phyloP scores from a whole-genome alignment of 2,113 vertebrate species.

The human region DNA sequence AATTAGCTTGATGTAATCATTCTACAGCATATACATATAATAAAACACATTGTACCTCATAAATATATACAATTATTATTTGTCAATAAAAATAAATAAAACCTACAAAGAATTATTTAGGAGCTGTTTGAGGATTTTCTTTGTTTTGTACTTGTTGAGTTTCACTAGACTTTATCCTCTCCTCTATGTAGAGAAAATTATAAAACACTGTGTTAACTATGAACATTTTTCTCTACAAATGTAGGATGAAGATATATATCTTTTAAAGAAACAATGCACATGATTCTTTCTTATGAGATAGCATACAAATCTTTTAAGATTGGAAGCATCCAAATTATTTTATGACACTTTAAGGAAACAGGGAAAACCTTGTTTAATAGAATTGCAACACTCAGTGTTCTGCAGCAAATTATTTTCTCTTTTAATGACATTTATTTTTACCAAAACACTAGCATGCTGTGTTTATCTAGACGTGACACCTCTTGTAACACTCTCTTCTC shows the following conservation, averaged over 20 bases:
- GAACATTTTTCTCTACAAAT: slow-evolving; percentile 38
- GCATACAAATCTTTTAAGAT: background rate
- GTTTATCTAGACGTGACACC: background rate
- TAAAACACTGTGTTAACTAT: accelerated
- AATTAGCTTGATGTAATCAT: background rate
- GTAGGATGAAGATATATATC: background rate
- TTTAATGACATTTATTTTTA: background rate
- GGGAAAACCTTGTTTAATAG: background rate
- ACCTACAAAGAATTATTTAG: background rate
- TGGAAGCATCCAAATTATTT: background rate
- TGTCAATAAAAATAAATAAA: background rate
- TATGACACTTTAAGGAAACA: background rate
- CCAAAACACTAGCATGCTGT: background rate
- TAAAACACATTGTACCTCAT: background rate
- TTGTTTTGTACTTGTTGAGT: background rate
- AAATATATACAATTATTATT: background rate
- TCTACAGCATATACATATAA: background rate
- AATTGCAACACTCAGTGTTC: background rate
- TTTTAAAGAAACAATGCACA: slow-evolving; percentile 2
- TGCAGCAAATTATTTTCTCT: background rate
- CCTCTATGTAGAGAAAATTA: background rate
- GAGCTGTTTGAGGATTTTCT: background rate
- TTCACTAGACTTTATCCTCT: background rate
- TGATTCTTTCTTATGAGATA: background rate
- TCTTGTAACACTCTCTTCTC: background rate